Evolutionary conservation across 1,140 invertebrate genomes (phyloP).

Genomic region (Calliphora vicina): DNA sequence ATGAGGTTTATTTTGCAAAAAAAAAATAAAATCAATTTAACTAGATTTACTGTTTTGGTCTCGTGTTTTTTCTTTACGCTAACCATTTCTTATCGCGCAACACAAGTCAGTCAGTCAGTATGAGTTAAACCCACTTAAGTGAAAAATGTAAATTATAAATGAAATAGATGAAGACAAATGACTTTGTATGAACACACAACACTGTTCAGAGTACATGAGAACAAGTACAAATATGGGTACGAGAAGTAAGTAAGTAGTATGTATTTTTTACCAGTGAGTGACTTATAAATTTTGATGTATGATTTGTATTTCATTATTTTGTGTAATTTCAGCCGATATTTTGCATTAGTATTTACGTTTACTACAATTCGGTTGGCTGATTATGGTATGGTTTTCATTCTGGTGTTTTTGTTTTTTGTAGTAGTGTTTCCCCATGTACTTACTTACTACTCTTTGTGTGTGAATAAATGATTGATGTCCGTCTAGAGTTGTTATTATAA

Average conservation of each 20-base stretch:
- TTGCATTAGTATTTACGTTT: background rate
- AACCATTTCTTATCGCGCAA: background rate
- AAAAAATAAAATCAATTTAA: too few relatives aligned
- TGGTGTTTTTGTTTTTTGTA: too few relatives aligned
- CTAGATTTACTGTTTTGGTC: background rate
- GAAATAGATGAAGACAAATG: conserved; percentile 37
- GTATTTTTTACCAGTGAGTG: background rate
- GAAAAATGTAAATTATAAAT: conserved; percentile 38
- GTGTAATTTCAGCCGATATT: background rate
- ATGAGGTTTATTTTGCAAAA: too few relatives aligned
- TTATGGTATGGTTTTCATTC: background rate
- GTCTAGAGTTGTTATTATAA: background rate
- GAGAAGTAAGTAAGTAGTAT: background rate
- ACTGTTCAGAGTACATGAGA: background rate
- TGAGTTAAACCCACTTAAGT: conserved; percentile 30
- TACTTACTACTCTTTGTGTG: background rate
- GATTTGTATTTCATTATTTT: conserved; percentile 2
- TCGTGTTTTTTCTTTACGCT: background rate
- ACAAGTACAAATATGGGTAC: background rate
- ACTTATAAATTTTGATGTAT: background rate
- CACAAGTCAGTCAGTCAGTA: background rate
- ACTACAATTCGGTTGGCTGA: background rate
- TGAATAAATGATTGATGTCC: background rate
- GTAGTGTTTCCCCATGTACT: too few relatives aligned
- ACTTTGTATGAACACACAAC: background rate